These are phyloP conservation scores for Falco rusticolus DNA, from an alignment of 2,797 vertebrate species.

Conservation along the genomic window DNA sequence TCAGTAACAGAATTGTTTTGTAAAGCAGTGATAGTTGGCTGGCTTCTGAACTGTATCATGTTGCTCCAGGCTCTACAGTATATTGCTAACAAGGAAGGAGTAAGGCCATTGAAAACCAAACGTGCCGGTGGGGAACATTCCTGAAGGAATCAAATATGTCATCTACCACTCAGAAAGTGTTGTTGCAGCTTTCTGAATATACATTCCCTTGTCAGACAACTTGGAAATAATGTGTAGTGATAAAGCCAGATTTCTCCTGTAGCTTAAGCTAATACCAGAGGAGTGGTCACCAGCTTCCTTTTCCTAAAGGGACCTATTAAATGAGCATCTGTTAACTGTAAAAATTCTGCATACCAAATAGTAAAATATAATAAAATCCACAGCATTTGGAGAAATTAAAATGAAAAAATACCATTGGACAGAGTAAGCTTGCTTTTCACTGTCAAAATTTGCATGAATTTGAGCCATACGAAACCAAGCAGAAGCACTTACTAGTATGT, in stretches of 20 bases:
- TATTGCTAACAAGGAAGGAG: constrained; percentile 55
- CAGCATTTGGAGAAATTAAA: constrained; percentile 68
- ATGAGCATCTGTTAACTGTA: constrained; percentile 73
- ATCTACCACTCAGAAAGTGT: background rate
- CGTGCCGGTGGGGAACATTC: background rate
- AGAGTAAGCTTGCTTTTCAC: constrained; percentile 35
- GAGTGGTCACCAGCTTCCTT: background rate
- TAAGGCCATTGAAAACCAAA: constrained; percentile 13
- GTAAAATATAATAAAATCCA: constrained; percentile 65
- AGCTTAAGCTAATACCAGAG: constrained; percentile 47
- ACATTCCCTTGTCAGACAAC: background rate
- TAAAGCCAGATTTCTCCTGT: constrained; percentile 3
- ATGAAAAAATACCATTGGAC: constrained; percentile 62
- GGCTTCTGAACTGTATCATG: constrained; percentile 26
- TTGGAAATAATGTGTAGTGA: constrained; percentile 14
- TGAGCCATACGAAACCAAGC: constrained; percentile 4
- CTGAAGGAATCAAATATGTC: constrained; percentile 9
- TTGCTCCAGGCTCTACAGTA: constrained; percentile 26
- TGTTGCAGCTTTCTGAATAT: constrained; percentile 3
- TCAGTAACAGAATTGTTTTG: constrained; percentile 60
- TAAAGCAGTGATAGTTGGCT: constrained; percentile 47
- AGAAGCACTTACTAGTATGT: background rate
- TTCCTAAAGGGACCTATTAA: constrained; percentile 59
- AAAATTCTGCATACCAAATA: constrained; percentile 55
- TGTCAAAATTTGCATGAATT: constrained; percentile 36